Conservation (phyloP, 2,113 vertebrate genomes). For the Hippocampus guttulatus region DNA sequence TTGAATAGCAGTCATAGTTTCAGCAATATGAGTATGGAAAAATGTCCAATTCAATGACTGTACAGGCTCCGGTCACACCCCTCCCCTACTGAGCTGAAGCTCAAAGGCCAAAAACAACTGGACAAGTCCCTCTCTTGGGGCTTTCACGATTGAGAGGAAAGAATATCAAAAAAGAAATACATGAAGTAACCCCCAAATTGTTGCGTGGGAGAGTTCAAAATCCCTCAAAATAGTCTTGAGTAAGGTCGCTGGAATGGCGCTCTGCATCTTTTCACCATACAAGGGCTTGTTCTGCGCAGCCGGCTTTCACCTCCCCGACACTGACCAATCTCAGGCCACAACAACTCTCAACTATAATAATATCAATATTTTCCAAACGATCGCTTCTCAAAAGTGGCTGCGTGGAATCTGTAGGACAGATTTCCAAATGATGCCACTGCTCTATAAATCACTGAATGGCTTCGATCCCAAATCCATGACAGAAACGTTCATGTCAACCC, state of each 20-base stretch:
- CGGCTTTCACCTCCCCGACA: constrained; percentile 14
- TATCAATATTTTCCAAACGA: too few species aligned
- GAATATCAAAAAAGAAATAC: constrained; percentile 74
- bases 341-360: neutral
- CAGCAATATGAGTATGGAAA: constrained; percentile 16
- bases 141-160: constrained; percentile 63
- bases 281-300: constrained; percentile 57
- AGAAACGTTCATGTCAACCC: too few species aligned
- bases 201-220: constrained; percentile 75
- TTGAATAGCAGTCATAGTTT: constrained; percentile 27
- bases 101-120: constrained; percentile 68
- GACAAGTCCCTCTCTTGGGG: constrained; percentile 56
- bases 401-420: too few species aligned
- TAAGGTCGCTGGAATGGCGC: constrained; percentile 67
- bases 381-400: too few species aligned
- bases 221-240: constrained; percentile 68
- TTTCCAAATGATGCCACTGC: too few species aligned
- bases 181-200: constrained; percentile 72
- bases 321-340: constrained; percentile 18
- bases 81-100: constrained; percentile 24
- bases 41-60: constrained; percentile 36
- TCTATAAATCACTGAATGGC: too few species aligned
- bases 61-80: constrained; percentile 37
- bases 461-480: too few species aligned
- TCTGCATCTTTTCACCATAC: constrained; percentile 72